phyloP scores from a whole-genome alignment of 2,797 vertebrate species.

The Poeciliopsis paucimaculata region DNA sequence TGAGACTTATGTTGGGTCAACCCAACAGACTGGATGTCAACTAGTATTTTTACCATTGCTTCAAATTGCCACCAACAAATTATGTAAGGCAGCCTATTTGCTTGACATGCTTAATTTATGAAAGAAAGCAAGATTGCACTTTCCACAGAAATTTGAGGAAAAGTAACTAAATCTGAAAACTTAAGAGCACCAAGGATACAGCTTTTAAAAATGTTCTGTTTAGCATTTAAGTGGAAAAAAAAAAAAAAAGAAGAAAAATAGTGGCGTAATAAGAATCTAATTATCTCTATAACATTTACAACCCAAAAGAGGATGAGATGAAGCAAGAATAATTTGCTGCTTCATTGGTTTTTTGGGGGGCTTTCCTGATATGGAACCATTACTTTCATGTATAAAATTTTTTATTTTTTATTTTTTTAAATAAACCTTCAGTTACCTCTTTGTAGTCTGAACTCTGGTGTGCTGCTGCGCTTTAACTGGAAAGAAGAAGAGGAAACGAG shows the following conservation, averaged over 20 bases:
- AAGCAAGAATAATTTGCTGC: not conserved
- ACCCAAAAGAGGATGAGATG: not conserved
- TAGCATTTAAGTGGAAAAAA: too few species aligned
- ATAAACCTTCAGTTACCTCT: not conserved
- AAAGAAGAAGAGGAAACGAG: constrained; percentile 25
- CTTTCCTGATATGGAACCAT: not conserved
- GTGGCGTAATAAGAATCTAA: not conserved
- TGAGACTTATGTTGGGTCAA: not conserved
- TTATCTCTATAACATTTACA: not conserved
- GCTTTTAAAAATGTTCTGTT: not conserved
- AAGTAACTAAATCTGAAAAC: not conserved
- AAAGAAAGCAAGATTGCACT: not conserved
- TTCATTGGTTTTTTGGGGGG: not conserved
- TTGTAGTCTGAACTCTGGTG: constrained; percentile 18
- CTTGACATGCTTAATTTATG: not conserved
- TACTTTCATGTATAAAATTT: not conserved
- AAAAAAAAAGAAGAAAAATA: not conserved
- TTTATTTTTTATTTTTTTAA: not conserved
- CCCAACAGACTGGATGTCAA: not conserved
- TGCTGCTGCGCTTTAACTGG: constrained; percentile 18
- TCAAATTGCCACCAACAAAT: not conserved
- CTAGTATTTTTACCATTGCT: not conserved
- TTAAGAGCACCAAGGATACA: not conserved
- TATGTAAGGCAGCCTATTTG: not conserved
- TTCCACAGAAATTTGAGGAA: not conserved